These are phyloP conservation scores for Hippotragus niger DNA, from an alignment of 2,113 vertebrate genomes.

Conservation along the genomic window DNA sequence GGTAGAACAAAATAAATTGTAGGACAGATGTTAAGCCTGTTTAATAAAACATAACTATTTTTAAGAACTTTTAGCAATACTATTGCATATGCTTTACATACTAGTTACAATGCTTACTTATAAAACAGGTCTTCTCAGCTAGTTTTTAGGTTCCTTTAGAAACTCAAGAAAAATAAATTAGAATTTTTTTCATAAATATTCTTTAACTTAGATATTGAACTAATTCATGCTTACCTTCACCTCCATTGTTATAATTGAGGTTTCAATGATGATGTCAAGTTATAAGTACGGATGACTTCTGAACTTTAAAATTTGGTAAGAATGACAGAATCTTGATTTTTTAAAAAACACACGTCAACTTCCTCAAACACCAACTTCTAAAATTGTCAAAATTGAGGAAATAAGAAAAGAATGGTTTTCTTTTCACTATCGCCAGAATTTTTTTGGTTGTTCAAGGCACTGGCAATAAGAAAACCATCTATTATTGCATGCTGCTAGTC, in stretches of 20 bases:
- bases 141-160: constrained; percentile 50
- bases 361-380: background rate
- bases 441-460: constrained; percentile 9
- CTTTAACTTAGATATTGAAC: background rate
- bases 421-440: background rate
- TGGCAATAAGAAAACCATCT: background rate
- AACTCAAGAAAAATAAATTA: constrained; percentile 54
- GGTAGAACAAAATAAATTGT: constrained; percentile 33
- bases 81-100: constrained; percentile 44
- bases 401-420: background rate
- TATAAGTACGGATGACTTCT: background rate
- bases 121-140: constrained; percentile 40
- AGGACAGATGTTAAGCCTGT: constrained; percentile 46
- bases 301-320: background rate
- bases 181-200: constrained; percentile 15
- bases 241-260: background rate
- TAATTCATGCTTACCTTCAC: constrained; percentile 7
- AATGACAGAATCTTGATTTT: background rate
- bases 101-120: constrained; percentile 54
- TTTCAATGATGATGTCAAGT: background rate
- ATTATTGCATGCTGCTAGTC: background rate
- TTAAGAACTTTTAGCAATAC: constrained; percentile 23
- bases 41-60: constrained; percentile 54
- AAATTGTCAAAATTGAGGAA: background rate
- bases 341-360: background rate